Conservation (phyloP, 2,888 invertebrate genomes). For the Meteorus cinctellus region DNA sequence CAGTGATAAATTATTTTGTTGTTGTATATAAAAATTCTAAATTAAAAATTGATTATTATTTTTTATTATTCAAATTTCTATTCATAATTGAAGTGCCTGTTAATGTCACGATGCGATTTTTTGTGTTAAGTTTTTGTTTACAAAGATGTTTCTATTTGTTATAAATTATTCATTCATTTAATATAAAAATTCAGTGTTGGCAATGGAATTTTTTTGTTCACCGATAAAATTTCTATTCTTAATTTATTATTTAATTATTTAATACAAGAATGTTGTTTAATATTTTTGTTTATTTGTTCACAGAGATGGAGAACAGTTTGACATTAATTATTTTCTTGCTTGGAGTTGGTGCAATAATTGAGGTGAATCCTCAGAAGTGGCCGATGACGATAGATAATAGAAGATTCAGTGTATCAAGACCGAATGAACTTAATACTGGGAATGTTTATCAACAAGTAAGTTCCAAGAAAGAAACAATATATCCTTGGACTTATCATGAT, state of each 20-base stretch:
- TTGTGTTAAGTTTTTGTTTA: no score
- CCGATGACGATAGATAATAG: not conserved
- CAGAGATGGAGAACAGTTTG: slow-evolving; percentile 34
- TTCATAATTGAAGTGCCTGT: not conserved
- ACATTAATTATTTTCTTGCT: slow-evolving; percentile 24
- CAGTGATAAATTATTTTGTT: no score
- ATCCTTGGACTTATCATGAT: not conserved
- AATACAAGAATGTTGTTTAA: not conserved
- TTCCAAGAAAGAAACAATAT: not conserved
- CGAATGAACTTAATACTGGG: slow-evolving; percentile 10
- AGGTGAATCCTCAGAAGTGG: slow-evolving; percentile 6
- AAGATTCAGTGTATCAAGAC: not conserved
- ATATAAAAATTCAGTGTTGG: no score
- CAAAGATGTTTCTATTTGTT: no score
- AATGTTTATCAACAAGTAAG: slow-evolving; percentile 2
- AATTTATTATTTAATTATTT: slow-evolving; percentile 16
- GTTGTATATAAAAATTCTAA: no score
- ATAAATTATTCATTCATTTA: no score
- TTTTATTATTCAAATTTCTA: not conserved
- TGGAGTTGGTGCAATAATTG: not conserved
- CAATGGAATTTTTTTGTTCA: no score
- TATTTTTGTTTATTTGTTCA: not conserved
- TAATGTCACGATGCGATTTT: no score
- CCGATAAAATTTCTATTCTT: not conserved
- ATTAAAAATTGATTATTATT: no score